Evolutionary conservation across 2,888 invertebrate genomes (phyloP).

Genomic region (Lasioglossum vierecki): DNA sequence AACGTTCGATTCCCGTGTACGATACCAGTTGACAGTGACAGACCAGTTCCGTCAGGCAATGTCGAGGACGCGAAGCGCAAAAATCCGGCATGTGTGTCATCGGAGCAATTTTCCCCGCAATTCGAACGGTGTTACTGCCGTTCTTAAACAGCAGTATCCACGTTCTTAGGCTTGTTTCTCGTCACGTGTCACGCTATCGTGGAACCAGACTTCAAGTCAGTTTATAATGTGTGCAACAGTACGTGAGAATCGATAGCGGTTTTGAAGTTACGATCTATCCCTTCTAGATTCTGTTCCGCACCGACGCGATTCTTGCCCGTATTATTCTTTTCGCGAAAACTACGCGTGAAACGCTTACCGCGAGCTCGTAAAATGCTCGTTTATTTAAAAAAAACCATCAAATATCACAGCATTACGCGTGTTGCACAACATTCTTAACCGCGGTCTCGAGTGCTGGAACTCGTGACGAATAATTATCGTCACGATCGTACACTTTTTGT

Average conservation of each 20-base stretch:
- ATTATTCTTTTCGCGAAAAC: background rate
- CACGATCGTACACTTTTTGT: slow-evolving; percentile 22
- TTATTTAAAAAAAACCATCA: background rate
- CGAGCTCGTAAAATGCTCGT: background rate
- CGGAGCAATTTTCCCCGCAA: slow-evolving; percentile 49
- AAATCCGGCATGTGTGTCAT: slow-evolving; percentile 25
- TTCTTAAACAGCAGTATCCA: slow-evolving; percentile 75
- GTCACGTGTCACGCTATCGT: slow-evolving; percentile 78
- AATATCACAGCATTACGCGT: slow-evolving; percentile 3
- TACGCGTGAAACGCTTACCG: background rate
- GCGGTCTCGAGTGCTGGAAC: slow-evolving; percentile 7
- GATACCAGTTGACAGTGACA: background rate
- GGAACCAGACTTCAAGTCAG: slow-evolving; percentile 62
- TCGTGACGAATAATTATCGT: slow-evolving; percentile 36
- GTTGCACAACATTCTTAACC: slow-evolving; percentile 4
- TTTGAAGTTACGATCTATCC: slow-evolving; percentile 46
- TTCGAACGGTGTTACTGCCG: slow-evolving; percentile 50
- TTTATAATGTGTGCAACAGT: slow-evolving; percentile 51
- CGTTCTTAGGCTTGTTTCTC: slow-evolving; percentile 75
- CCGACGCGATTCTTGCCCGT: background rate
- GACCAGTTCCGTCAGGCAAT: background rate
- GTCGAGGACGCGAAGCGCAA: background rate
- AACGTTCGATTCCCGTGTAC: background rate
- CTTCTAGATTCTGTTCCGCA: slow-evolving; percentile 26
- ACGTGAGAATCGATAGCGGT: slow-evolving; percentile 55